Conservation (phyloP, 2,888 invertebrate species). For the Chelonus formosanus region DNA sequence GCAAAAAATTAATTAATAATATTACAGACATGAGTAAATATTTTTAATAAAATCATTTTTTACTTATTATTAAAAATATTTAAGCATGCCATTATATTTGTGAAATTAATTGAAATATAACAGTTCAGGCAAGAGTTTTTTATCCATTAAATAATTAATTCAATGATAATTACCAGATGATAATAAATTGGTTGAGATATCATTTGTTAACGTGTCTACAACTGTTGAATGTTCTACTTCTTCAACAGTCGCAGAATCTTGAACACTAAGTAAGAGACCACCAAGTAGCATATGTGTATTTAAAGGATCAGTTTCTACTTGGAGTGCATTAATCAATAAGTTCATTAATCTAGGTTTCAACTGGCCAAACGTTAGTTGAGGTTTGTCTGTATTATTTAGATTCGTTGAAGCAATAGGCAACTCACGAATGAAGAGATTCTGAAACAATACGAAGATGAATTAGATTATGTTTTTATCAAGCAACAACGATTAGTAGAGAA, state of each 20-base stretch:
- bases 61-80: no score
- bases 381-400: constrained; percentile 49
- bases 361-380: constrained; percentile 71
- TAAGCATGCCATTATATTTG: no score
- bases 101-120: no score
- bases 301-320: constrained; percentile 83
- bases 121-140: no score
- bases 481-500: constrained; percentile 10
- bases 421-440: constrained; percentile 77
- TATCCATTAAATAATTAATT: no score
- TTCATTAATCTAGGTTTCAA: constrained; percentile 81
- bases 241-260: constrained; percentile 81
- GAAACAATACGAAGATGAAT: constrained; percentile 17
- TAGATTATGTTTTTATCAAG: background rate
- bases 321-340: constrained; percentile 82
- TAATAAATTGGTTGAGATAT: constrained; percentile 71
- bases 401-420: constrained; percentile 60
- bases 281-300: constrained; percentile 89
- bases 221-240: constrained; percentile 73
- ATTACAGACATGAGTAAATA: no score
- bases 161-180: constrained; percentile 72
- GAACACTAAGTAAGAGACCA: constrained; percentile 79
- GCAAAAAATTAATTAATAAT: no score
- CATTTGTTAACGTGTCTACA: constrained; percentile 66
- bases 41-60: background rate